A percentile compares a stretch with the other conserved stretches of the same genome.
Evolutionary conservation across 2,888 invertebrate species (phyloP).

Genomic region (Yponomeuta plumbellus): DNA sequence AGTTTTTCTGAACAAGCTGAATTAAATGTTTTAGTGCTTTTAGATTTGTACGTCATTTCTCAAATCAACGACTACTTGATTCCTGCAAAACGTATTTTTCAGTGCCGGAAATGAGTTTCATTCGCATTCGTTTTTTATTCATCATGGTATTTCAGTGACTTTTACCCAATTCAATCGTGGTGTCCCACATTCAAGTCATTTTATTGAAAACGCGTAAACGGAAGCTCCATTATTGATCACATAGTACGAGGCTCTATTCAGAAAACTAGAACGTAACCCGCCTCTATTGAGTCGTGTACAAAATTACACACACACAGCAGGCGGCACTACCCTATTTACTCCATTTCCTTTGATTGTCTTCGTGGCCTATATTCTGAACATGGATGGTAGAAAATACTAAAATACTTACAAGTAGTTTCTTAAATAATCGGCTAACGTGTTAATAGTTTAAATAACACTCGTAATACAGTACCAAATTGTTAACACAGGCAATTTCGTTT

Average conservation of each 20-base stretch:
- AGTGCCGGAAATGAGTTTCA: background rate
- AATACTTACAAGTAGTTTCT: too few species aligned
- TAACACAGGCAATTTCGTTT: too few species aligned
- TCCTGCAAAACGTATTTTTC: background rate
- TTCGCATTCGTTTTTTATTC: background rate
- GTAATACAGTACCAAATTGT: too few species aligned
- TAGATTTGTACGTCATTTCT: background rate
- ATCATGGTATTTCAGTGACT: background rate
- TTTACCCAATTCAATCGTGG: background rate
- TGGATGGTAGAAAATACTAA: too few species aligned
- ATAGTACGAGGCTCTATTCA: constrained; percentile 18
- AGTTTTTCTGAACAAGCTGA: background rate
- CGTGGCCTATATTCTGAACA: constrained; percentile 55
- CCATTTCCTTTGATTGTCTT: constrained; percentile 54
- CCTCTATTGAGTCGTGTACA: constrained; percentile 40
- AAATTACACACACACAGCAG: constrained; percentile 36
- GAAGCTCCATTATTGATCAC: background rate
- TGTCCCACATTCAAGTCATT: background rate
- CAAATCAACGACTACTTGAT: background rate
- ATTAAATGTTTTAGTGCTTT: background rate
- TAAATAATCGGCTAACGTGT: too few species aligned
- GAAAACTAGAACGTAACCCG: constrained; percentile 37
- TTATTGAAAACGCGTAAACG: background rate
- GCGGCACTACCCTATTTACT: constrained; percentile 26
- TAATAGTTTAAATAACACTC: too few species aligned